These are phyloP conservation scores for Sclerurus mexicanus DNA, from an alignment of 2,113 vertebrate species.

Conservation along the genomic window DNA sequence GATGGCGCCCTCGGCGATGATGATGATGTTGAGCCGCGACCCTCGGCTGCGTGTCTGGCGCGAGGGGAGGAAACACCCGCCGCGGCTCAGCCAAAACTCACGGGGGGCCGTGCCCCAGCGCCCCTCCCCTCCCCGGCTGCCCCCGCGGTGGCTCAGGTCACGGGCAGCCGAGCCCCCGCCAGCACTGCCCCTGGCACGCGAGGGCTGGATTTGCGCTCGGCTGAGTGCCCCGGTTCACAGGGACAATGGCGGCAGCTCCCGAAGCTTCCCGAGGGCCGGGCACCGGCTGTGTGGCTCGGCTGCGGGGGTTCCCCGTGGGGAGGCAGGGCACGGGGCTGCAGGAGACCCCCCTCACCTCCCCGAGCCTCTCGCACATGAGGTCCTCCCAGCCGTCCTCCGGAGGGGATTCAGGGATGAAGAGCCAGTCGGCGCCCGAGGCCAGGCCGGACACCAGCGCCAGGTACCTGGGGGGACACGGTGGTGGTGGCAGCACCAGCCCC, in stretches of 20 bases:
- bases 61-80: not conserved
- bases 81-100: fast-evolving
- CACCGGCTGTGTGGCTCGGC: not conserved
- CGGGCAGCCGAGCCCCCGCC: not conserved
- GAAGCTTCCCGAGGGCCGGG: not conserved
- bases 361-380: constrained; percentile 86
- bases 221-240: not conserved
- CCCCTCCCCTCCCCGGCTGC: not conserved
- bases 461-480: constrained; percentile 51
- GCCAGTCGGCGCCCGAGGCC: constrained; percentile 93
- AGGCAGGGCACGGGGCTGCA: fast-evolving
- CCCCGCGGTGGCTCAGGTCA: not conserved
- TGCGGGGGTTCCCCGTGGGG: fast-evolving
- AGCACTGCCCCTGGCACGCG: not conserved
- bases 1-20: constrained; percentile 91
- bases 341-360: constrained; percentile 68
- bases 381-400: constrained; percentile 91
- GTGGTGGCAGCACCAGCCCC: fast-evolving
- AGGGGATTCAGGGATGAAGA: constrained; percentile 92
- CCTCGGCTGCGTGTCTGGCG: constrained; percentile 86
- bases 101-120: fast-evolving
- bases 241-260: not conserved
- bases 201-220: not conserved
- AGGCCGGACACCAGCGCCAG: constrained; percentile 88
- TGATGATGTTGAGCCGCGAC: constrained; percentile 92